Conservation (phyloP, 2,113 vertebrate genomes). For the Parus major region DNA sequence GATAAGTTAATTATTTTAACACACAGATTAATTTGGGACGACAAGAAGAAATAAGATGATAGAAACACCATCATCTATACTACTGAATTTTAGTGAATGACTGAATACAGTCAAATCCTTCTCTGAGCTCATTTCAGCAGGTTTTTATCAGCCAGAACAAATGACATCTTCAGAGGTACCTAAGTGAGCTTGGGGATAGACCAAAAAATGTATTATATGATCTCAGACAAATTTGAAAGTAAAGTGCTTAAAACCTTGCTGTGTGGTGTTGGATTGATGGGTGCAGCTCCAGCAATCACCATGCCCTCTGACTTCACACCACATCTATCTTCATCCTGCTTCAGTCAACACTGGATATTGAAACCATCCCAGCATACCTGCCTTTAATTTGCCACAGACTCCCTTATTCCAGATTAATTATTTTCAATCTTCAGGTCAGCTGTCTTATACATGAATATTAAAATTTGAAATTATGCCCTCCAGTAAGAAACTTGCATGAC, state of each 20-base stretch:
- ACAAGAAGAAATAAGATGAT: neutral
- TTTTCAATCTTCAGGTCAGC: neutral
- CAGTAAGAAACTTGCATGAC: conserved; percentile 24
- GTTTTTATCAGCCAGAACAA: neutral
- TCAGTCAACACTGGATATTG: neutral
- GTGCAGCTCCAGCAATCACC: neutral
- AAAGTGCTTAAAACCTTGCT: neutral
- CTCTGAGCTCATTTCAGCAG: neutral
- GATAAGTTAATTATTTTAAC: neutral
- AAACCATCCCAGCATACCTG: neutral
- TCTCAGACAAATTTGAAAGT: neutral
- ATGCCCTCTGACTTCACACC: neutral
- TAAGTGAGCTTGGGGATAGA: neutral
- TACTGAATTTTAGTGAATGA: neutral
- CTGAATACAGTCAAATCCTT: neutral
- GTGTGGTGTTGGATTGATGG: neutral
- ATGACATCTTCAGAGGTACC: neutral
- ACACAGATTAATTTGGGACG: neutral
- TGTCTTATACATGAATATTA: conserved; percentile 24
- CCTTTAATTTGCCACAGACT: neutral
- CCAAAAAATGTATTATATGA: neutral
- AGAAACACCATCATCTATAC: neutral
- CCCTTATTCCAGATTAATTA: conserved; percentile 17
- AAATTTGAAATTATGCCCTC: conserved; percentile 32
- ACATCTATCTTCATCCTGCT: neutral